Evolutionary conservation across 2,797 vertebrate species (phyloP).

Genomic region (Gambusia yucatana): DNA sequence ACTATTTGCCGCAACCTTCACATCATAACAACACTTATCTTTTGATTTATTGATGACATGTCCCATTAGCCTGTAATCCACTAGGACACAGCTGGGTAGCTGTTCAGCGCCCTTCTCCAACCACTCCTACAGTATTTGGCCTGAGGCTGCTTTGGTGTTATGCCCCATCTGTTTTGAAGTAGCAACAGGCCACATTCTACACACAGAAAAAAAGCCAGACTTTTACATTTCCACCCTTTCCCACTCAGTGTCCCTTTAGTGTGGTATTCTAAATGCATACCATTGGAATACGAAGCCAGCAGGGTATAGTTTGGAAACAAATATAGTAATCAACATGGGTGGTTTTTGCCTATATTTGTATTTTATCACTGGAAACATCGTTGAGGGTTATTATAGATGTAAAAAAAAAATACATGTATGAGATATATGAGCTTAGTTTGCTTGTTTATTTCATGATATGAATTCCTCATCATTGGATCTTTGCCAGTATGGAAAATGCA

Average conservation of each 20-base stretch:
- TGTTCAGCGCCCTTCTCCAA: slow-evolving; percentile 38
- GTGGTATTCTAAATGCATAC: slow-evolving; percentile 60
- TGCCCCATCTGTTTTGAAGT: slow-evolving; percentile 74
- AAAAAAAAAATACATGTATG: slow-evolving; percentile 4
- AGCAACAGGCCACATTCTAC: slow-evolving; percentile 69
- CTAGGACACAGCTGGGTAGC: slow-evolving; percentile 56
- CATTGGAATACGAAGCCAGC: slow-evolving; percentile 35
- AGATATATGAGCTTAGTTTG: slow-evolving; percentile 6
- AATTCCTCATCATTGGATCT: not conserved
- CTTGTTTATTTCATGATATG: not conserved
- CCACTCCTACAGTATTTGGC: slow-evolving; percentile 59
- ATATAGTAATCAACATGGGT: slow-evolving; percentile 44
- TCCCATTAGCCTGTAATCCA: slow-evolving; percentile 71
- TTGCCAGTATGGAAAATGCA: not conserved
- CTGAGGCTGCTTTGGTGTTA: slow-evolving; percentile 58
- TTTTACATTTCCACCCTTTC: slow-evolving; percentile 63
- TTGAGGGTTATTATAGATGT: slow-evolving; percentile 5
- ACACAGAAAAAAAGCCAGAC: slow-evolving; percentile 43
- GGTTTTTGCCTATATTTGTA: slow-evolving; percentile 17
- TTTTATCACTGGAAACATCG: slow-evolving; percentile 20
- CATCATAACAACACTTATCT: slow-evolving; percentile 59
- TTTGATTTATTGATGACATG: slow-evolving; percentile 63
- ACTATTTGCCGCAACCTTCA: slow-evolving; percentile 31
- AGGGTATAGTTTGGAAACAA: slow-evolving; percentile 58
- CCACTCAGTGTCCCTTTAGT: slow-evolving; percentile 51